Conservation (phyloP, 2,797 vertebrate genomes). For the Danio jaintianensis region DNA sequence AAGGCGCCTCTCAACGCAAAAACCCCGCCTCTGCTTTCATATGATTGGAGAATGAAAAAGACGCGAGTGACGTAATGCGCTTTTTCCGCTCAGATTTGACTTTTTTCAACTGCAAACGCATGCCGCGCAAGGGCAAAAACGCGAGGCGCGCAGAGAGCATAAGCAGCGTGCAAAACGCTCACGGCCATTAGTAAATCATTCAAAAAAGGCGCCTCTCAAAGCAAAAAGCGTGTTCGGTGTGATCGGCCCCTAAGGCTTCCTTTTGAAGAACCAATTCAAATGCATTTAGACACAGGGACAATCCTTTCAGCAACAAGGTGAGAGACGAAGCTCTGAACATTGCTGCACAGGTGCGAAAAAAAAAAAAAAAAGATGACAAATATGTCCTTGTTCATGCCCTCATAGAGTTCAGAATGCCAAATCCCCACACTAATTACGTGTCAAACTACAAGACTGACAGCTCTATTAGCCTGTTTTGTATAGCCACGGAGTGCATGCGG, state of each 20-base stretch:
- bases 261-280: neutral
- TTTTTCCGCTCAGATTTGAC: no score
- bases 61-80: no score
- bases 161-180: no score
- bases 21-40: no score
- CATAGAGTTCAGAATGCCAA: slow-evolving; percentile 14
- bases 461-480: slow-evolving; percentile 41
- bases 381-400: slow-evolving; percentile 17
- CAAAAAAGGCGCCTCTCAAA: no score
- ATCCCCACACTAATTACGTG: slow-evolving; percentile 29
- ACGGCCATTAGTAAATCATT: no score
- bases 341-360: slow-evolving; percentile 5
- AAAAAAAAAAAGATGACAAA: slow-evolving; percentile 26
- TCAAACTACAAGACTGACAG: slow-evolving; percentile 44
- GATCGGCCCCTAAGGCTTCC: neutral
- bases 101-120: no score
- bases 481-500: neutral
- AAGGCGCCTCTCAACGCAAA: no score
- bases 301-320: neutral
- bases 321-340: neutral
- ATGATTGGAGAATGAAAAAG: no score
- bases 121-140: no score
- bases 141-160: no score
- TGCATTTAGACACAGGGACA: neutral
- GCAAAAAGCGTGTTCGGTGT: no score